Percentiles rank a stretch among this genome's conserved stretches.
These are phyloP conservation scores for Chamaea fasciata DNA, from an alignment of 2,113 vertebrate species.

Conservation along the genomic window DNA sequence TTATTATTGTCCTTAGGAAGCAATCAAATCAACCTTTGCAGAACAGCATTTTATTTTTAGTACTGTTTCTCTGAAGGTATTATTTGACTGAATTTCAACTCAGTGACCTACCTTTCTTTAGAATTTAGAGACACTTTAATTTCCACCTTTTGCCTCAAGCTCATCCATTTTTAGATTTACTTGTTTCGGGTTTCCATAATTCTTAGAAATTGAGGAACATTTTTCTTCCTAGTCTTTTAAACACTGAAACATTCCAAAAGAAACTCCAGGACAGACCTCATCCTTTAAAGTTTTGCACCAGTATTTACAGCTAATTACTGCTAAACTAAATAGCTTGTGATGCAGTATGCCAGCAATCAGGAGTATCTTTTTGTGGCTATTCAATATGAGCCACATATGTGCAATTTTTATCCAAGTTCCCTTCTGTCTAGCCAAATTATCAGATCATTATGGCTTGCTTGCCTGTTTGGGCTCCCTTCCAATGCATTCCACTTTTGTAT, in stretches of 20 bases:
- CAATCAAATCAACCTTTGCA: slow-evolving; percentile 1
- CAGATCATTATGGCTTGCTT: neutral
- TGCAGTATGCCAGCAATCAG: neutral
- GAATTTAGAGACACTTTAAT: slow-evolving; percentile 14
- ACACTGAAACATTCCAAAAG: neutral
- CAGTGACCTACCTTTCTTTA: neutral
- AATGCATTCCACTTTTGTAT: neutral
- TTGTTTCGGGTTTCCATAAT: neutral
- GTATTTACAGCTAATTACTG: slow-evolving; percentile 7
- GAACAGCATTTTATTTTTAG: slow-evolving; percentile 15
- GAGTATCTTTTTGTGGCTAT: neutral
- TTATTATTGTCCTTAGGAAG: neutral
- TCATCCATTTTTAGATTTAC: neutral
- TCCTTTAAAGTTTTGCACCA: neutral
- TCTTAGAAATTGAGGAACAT: neutral
- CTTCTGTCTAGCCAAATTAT: slow-evolving; percentile 46
- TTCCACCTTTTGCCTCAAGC: slow-evolving; percentile 23
- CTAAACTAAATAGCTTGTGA: slow-evolving; percentile 9
- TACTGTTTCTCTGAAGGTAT: neutral
- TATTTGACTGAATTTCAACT: slow-evolving; percentile 16
- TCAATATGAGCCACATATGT: slow-evolving; percentile 5
- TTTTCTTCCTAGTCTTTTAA: neutral
- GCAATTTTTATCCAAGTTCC: slow-evolving; percentile 19
- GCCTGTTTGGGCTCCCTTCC: slow-evolving; percentile 15
- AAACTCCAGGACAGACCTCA: neutral